phyloP scores from a whole-genome alignment of 2,113 vertebrate species.

The Spermophilus dauricus region DNA sequence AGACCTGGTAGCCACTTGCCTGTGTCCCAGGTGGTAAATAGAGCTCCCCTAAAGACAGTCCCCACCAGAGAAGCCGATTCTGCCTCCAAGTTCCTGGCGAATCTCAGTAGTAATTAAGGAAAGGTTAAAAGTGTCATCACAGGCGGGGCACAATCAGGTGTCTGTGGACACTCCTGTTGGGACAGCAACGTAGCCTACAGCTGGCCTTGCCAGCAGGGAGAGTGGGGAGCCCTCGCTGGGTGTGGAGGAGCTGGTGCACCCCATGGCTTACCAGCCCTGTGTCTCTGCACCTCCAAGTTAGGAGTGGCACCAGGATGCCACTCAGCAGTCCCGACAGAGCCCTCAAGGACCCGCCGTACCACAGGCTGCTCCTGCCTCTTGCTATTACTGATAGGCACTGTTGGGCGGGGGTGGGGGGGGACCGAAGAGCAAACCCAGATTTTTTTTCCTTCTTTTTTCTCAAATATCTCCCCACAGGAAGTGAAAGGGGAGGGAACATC shows the following conservation, averaged over 20 bases:
- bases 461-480: background rate
- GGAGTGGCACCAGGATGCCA: rapidly evolving
- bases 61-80: background rate
- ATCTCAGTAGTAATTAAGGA: background rate
- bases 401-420: no score
- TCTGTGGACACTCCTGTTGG: background rate
- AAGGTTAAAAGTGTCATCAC: background rate
- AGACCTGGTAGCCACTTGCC: rapidly evolving
- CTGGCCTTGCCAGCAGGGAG: background rate
- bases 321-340: rapidly evolving
- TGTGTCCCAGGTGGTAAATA: background rate
- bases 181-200: background rate
- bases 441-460: background rate
- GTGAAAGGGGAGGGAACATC: background rate
- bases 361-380: rapidly evolving
- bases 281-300: background rate
- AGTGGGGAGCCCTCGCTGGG: background rate
- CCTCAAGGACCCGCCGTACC: no score
- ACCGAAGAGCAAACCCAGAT: background rate
- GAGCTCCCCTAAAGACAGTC: background rate
- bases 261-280: background rate
- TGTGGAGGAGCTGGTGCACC: background rate
- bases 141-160: background rate
- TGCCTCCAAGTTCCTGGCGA: background rate
- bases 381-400: background rate